These are phyloP conservation scores for Idaea biselata DNA, from an alignment of 2,888 invertebrate genomes.

Conservation along the genomic window DNA sequence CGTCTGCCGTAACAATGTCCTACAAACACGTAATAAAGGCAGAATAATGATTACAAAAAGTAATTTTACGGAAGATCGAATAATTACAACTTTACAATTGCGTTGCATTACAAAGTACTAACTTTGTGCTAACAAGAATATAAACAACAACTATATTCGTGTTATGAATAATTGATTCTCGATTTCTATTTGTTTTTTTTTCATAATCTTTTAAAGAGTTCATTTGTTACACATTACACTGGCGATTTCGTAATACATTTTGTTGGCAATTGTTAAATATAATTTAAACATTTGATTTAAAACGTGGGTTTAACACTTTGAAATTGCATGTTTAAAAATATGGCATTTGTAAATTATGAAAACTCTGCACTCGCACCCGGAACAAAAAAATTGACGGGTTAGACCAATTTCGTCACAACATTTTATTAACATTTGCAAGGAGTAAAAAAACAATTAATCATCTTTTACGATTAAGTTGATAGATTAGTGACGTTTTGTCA, in stretches of 20 bases:
- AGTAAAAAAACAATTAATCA: background rate
- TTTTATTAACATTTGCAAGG: no score
- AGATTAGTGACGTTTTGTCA: background rate
- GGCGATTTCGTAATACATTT: background rate
- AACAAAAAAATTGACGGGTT: no score
- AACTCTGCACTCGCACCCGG: no score
- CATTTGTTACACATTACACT: no score
- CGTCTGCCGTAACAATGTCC: no score
- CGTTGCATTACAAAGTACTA: constrained; percentile 25
- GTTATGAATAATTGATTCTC: constrained; percentile 37
- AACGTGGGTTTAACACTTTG: no score
- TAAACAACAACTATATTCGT: constrained; percentile 21
- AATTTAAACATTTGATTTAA: no score
- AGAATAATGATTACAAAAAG: constrained; percentile 19
- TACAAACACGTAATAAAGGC: no score
- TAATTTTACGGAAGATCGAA: constrained; percentile 32
- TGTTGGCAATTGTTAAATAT: no score
- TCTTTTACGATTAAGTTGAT: background rate
- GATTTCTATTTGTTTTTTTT: constrained; percentile 29
- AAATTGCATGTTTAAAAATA: no score
- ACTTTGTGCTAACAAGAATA: background rate
- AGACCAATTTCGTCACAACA: no score
- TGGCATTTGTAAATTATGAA: no score
- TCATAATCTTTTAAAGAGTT: constrained; percentile 5
- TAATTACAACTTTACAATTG: constrained; percentile 25